Conservation (phyloP, 1,140 invertebrate species). For the Eupeodes corollae region DNA sequence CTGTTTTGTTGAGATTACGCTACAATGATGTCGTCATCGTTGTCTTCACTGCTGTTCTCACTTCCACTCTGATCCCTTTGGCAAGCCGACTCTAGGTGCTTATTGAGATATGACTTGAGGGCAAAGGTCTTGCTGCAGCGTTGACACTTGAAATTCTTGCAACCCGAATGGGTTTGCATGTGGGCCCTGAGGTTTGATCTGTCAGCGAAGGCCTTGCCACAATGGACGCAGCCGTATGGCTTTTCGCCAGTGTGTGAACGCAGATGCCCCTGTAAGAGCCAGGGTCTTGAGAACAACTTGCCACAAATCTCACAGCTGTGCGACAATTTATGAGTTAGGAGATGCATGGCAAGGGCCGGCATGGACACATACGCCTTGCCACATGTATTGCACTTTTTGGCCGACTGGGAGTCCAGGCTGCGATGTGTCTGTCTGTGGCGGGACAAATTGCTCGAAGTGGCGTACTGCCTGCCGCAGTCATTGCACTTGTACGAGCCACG, state of each 20-base stretch:
- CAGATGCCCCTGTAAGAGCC: slow-evolving; percentile 78
- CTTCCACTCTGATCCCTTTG: slow-evolving; percentile 25
- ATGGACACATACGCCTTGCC: slow-evolving; percentile 94
- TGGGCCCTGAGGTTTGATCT: slow-evolving; percentile 80
- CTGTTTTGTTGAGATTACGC: slow-evolving; percentile 14
- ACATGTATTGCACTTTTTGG: slow-evolving; percentile 89
- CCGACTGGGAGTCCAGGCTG: slow-evolving; percentile 80
- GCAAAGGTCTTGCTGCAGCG: slow-evolving; percentile 89
- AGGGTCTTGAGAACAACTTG: slow-evolving; percentile 84
- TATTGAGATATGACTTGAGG: slow-evolving; percentile 94
- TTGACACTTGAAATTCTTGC: slow-evolving; percentile 82
- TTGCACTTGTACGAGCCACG: slow-evolving; percentile 74
- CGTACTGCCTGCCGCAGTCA: slow-evolving; percentile 93
- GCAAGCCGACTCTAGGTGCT: slow-evolving; percentile 90
- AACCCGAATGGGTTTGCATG: slow-evolving; percentile 84
- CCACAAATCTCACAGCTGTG: slow-evolving; percentile 88
- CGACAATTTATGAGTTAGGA: slow-evolving; percentile 81
- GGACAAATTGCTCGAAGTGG: slow-evolving; percentile 91
- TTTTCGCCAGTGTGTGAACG: slow-evolving; percentile 57
- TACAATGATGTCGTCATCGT: slow-evolving; percentile 36
- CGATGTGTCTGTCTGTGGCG: slow-evolving; percentile 95
- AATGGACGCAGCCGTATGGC: slow-evolving; percentile 49
- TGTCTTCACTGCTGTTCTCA: slow-evolving; percentile 29
- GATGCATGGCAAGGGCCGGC: slow-evolving; percentile 95
- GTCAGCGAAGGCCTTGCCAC: slow-evolving; percentile 57